Evolutionary conservation across 1,140 invertebrate species (phyloP).

Genomic region (Danaus melanippus): DNA sequence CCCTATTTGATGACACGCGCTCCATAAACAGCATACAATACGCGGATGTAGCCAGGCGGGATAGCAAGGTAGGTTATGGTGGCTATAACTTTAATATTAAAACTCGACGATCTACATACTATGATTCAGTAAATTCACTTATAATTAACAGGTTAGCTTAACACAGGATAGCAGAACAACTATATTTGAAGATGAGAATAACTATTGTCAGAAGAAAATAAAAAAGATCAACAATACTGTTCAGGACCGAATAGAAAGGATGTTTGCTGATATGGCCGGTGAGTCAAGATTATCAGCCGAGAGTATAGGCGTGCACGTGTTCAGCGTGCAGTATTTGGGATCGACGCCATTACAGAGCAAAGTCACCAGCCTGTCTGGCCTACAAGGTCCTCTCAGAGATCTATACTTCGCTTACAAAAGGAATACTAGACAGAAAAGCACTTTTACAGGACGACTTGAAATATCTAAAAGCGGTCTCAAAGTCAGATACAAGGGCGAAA

Average conservation of each 20-base stretch:
- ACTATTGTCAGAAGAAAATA: conserved; percentile 53
- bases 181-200: conserved; percentile 56
- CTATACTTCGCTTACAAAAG: conserved; percentile 81
- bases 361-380: conserved; percentile 85
- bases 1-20: conserved; percentile 82
- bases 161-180: conserved; percentile 39
- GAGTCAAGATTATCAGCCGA: conserved; percentile 69
- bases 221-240: conserved; percentile 78
- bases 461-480: conserved; percentile 80
- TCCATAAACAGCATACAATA: conserved; percentile 57
- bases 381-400: conserved; percentile 85
- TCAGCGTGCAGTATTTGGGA: conserved; percentile 87
- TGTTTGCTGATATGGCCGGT: conserved; percentile 86
- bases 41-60: conserved; percentile 58
- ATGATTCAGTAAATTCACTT: no score
- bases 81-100: not conserved
- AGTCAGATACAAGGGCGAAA: conserved; percentile 74
- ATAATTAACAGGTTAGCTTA: conserved; percentile 46
- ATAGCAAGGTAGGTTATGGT: conserved; percentile 42
- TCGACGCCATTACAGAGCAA: conserved; percentile 83
- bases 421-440: conserved; percentile 61
- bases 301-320: conserved; percentile 72
- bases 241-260: conserved; percentile 87
- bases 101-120: not conserved
- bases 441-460: conserved; percentile 75